Percentiles rank a stretch among this genome's conserved stretches.
phyloP scores from a whole-genome alignment of 2,797 vertebrate genomes.

The Chloroceryle inda region DNA sequence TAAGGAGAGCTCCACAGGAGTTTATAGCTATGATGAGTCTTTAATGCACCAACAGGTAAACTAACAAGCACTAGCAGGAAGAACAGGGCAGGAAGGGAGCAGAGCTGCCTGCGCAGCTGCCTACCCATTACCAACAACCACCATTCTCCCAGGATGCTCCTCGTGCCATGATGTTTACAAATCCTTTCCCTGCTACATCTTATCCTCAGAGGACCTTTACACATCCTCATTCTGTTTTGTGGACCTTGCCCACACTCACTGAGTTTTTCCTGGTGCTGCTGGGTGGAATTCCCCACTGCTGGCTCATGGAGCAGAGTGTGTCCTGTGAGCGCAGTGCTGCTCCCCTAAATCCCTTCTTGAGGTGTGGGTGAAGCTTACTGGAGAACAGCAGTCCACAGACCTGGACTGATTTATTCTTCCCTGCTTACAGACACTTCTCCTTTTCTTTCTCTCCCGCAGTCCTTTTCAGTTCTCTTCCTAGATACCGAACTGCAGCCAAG shows the following conservation, averaged over 20 bases:
- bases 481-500: accelerated
- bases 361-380: neutral
- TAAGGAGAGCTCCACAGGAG: conserved; percentile 27
- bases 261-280: neutral
- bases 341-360: neutral
- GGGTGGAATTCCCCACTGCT: neutral
- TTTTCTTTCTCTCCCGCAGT: neutral
- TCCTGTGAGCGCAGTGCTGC: neutral
- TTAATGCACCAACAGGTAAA: conserved; percentile 42
- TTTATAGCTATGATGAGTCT: conserved; percentile 10
- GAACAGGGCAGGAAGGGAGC: neutral
- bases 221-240: neutral
- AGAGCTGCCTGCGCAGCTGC: neutral
- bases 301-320: neutral
- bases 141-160: neutral
- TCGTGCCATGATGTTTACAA: neutral
- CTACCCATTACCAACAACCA: neutral
- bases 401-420: neutral
- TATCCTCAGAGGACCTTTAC: neutral
- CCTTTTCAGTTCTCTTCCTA: neutral
- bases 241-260: neutral
- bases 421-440: neutral
- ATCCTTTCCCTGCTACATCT: neutral
- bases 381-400: neutral
- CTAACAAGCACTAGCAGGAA: neutral